A percentile compares a stretch with the other conserved stretches of the same genome.
These are phyloP conservation scores for Euzetes globulus DNA, from an alignment of 2,888 invertebrate genomes.

Conservation along the genomic window DNA sequence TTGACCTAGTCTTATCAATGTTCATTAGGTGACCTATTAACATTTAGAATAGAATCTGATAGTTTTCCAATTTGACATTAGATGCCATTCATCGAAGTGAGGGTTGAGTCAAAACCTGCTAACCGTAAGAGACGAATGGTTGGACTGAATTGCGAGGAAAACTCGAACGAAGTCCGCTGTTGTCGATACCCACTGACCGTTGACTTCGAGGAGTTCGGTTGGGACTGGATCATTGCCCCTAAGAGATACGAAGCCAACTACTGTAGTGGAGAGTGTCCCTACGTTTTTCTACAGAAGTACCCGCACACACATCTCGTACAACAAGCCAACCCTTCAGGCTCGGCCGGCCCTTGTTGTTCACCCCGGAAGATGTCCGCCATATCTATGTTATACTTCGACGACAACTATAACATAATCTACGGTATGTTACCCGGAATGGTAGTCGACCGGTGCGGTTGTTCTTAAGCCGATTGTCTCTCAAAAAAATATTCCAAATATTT, in stretches of 20 bases:
- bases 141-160: conserved; percentile 74
- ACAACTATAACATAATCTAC: conserved; percentile 69
- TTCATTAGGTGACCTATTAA: no score
- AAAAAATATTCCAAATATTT: no score
- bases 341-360: conserved; percentile 83
- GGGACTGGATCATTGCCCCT: conserved; percentile 97
- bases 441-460: conserved; percentile 84
- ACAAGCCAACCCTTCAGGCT: conserved; percentile 65
- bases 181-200: conserved; percentile 88
- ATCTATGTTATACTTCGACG: conserved; percentile 81
- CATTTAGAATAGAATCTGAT: background rate
- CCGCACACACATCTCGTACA: conserved; percentile 81
- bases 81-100: conserved; percentile 44
- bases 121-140: conserved; percentile 64
- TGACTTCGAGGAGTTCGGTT: conserved; percentile 89
- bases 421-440: conserved; percentile 88
- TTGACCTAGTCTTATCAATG: no score
- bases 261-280: conserved; percentile 89
- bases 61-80: conserved; percentile 34
- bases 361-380: conserved; percentile 70
- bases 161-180: conserved; percentile 71
- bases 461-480: conserved; percentile 52
- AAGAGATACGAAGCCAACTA: conserved; percentile 90
- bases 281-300: conserved; percentile 74
- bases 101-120: conserved; percentile 42